Evolutionary conservation across 2,113 vertebrate genomes (phyloP), one percentile per base, ranked within the genome.

Genomic region (Carettochelys insculpta): DNA sequence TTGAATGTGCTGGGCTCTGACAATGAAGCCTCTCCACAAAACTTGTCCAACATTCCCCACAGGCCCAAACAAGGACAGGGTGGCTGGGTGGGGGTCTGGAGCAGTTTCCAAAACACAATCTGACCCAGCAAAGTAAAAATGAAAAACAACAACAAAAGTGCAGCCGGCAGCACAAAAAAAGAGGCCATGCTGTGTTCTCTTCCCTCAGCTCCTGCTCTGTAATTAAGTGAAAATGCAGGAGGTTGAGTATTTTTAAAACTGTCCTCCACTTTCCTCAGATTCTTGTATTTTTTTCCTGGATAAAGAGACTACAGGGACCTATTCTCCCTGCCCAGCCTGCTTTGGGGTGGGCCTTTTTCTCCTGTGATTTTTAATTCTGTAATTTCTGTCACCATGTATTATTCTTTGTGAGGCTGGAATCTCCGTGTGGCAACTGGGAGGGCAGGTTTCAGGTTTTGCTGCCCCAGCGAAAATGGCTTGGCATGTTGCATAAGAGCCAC

Each of bases 211-310:
- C 85, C 68, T 85, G 8, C 92, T 90, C 95, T 96, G 43, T 92
- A 90, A 97, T 96, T 96, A 96, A 19, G 47, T 73, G 90, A 81
- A 96, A 96, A 95, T 14, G 50, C 50, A 71, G 94, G 90, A 95
- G 82, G 80, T 85, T 94, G 95, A 91, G 82, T 86, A 80, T 95
- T 94, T 95, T 94, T 50, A 38, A 95, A 95, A 31, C 61, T 50
- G 41, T 77, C 73, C 93, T 92, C 82, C 79, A 73, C 85, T 93
- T 96, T 93, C 88, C 71, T 92, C 5, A 0, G 52, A 47, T 7
- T 13, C 48, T 56, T 51, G 45, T 81, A 73, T 80, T 91, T 43
- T 11, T 90, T 86, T 89, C 19, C 41, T 81, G 80, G 41, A 43
- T 41, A 85, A 93, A 94, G 34, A 43, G 45, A 27, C 34, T 79